Evolutionary conservation across 1,140 invertebrate genomes (phyloP), one percentile per base, ranked within the genome.

Genomic region (Diuraphis noxia): DNA sequence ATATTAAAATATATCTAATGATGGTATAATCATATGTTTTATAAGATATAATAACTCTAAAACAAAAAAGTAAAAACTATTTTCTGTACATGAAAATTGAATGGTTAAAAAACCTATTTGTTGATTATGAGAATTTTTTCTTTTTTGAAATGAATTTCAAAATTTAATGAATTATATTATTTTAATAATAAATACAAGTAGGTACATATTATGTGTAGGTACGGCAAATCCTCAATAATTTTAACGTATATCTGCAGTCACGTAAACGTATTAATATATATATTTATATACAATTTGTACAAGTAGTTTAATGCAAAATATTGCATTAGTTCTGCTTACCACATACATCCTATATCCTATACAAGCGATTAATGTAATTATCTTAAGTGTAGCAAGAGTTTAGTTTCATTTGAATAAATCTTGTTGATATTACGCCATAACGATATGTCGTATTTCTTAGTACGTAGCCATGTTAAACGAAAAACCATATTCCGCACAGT

Each of bases 351-450:
- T 43, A n/a, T n/a, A n/a, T n/a, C n/a, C 81, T 30, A 43, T 84
- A 86, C 23, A 86, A 23, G 21, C n/a, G 43, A 86, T 86, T 86
- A 36, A 36, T 52, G 52, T 52, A 86, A 86, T 86, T 36, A 86
- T 49, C n/a, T 49, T 17, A 25, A 49, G 36, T 86, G 84, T 86
- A 52, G 84, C 43, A 86, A 86, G 43, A 46, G 34, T 52, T 86
- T 38, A 36, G n/a, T 86, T 86, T 36, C 84, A 52, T 86, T 86
- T 86, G 46, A 86, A 86, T 85, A 85, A 85, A 49, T 85, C 84
- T 46, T 46, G 41, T 85, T 23, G 6, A 19, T 85, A 46, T 85
- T 85, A 46, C n/a, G 84, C 43, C 84, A 85, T 34, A 9, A 4
- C 46, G 46, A 49, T 34, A 34, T 46, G 84, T 85, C n/a, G 41